phyloP scores from a whole-genome alignment of 2,797 vertebrate genomes.

The Cuniculus paca region DNA sequence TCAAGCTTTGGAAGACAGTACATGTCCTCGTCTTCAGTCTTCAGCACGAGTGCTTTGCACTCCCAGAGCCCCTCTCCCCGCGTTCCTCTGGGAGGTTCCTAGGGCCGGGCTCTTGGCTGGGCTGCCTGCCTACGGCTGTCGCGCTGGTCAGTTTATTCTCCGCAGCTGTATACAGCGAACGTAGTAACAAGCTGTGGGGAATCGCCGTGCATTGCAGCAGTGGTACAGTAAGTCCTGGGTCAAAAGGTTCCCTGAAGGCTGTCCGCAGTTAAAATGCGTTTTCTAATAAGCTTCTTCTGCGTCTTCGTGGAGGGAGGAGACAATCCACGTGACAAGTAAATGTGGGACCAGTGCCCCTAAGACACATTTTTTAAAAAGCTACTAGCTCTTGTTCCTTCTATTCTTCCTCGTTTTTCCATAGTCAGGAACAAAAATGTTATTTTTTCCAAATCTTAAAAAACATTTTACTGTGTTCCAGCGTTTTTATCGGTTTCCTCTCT shows the following conservation, averaged over 20 bases:
- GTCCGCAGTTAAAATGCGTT: background rate
- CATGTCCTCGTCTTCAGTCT: background rate
- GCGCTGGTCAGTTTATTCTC: background rate
- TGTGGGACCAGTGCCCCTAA: background rate
- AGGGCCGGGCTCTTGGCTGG: accelerated
- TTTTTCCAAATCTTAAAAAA: background rate
- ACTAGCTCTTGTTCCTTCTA: background rate
- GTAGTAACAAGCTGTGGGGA: background rate
- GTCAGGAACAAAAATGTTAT: background rate
- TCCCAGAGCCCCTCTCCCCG: background rate
- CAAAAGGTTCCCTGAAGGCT: background rate
- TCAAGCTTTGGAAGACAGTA: background rate
- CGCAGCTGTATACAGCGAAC: background rate
- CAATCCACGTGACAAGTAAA: constrained; percentile 21
- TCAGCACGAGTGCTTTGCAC: background rate
- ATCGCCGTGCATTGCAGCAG: background rate
- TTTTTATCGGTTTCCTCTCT: background rate
- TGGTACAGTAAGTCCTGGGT: background rate
- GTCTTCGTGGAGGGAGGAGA: background rate
- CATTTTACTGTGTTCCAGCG: background rate
- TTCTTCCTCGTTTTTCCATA: background rate
- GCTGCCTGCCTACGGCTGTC: background rate
- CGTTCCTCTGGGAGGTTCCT: background rate
- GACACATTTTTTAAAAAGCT: background rate
- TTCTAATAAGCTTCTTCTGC: background rate